Conservation (phyloP, 2,113 vertebrate genomes). For the Solea senegalensis region DNA sequence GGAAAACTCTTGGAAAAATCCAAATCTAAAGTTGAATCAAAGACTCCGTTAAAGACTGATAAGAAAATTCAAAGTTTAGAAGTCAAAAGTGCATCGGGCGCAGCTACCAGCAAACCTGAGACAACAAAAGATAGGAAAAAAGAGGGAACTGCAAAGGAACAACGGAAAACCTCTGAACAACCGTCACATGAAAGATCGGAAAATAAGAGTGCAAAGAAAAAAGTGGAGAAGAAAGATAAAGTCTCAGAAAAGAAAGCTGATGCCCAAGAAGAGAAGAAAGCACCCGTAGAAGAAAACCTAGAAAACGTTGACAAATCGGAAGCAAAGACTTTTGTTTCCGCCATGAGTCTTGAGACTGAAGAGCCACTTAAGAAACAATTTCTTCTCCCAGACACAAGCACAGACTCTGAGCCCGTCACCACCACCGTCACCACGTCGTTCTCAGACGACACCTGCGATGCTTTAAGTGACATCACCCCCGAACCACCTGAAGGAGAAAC, state of each 20-base stretch:
- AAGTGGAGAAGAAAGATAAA: constrained; percentile 69
- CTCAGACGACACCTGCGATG: constrained; percentile 78
- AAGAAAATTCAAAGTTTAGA: constrained; percentile 81
- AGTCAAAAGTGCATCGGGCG: constrained; percentile 77
- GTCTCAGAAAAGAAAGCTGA: constrained; percentile 68
- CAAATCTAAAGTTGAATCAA: constrained; percentile 84
- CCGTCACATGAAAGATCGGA: constrained; percentile 64
- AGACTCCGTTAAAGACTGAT: constrained; percentile 79
- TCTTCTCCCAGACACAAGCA: constrained; percentile 59
- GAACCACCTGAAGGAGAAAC: constrained; percentile 72
- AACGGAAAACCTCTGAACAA: constrained; percentile 79
- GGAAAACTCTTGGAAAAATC: constrained; percentile 81
- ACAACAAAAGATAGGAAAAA: constrained; percentile 83
- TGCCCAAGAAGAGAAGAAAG: constrained; percentile 50
- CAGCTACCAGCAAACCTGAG: constrained; percentile 68
- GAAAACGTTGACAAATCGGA: constrained; percentile 44
- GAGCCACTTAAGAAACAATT: constrained; percentile 34
- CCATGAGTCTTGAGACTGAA: constrained; percentile 19
- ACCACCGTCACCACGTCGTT: constrained; percentile 66
- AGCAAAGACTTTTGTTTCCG: constrained; percentile 36
- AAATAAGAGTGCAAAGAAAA: constrained; percentile 66
- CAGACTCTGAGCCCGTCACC: constrained; percentile 76
- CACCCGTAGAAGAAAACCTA: constrained; percentile 43
- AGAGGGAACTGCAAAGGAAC: constrained; percentile 83
- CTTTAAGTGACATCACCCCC: constrained; percentile 77